phyloP scores from a whole-genome alignment of 2,888 invertebrate genomes.

The Drosophila merina region DNA sequence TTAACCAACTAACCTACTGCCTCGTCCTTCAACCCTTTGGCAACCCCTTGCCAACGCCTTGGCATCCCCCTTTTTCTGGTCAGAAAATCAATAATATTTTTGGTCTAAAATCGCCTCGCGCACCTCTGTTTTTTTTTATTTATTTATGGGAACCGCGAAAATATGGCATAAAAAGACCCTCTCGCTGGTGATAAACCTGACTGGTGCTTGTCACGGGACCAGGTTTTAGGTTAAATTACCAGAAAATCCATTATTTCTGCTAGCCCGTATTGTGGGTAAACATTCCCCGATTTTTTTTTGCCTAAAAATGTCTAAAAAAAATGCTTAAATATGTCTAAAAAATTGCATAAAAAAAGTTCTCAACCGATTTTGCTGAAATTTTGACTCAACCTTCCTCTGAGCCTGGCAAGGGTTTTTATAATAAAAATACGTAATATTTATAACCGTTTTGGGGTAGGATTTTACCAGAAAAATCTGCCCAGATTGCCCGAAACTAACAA shows the following conservation, averaged over 20 bases:
- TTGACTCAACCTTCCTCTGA: too few species aligned
- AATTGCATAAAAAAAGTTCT: too few species aligned
- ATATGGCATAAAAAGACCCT: slow-evolving; percentile 24
- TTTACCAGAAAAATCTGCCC: too few species aligned
- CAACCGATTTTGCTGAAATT: too few species aligned
- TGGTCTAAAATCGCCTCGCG: slow-evolving; percentile 4
- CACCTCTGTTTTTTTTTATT: slow-evolving; percentile 2
- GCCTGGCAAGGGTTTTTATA: too few species aligned
- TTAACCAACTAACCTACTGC: slow-evolving; percentile 31
- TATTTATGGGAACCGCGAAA: slow-evolving; percentile 17
- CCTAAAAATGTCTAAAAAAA: too few species aligned
- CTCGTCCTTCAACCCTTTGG: slow-evolving; percentile 3
- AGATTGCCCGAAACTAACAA: background rate
- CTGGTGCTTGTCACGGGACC: background rate
- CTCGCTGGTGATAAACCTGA: background rate
- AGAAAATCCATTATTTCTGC: too few species aligned
- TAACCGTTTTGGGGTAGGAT: too few species aligned
- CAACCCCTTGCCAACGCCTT: slow-evolving; percentile 17
- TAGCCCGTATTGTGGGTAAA: too few species aligned
- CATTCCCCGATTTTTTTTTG: too few species aligned
- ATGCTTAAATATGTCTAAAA: too few species aligned
- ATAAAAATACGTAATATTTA: too few species aligned
- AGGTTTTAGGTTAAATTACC: background rate
- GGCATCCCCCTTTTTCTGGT: background rate
- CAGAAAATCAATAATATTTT: slow-evolving; percentile 30